Percentiles rank a stretch among this genome's conserved stretches.
Conservation (phyloP, 1,140 invertebrate species). For the Neocloeon triangulifer region DNA sequence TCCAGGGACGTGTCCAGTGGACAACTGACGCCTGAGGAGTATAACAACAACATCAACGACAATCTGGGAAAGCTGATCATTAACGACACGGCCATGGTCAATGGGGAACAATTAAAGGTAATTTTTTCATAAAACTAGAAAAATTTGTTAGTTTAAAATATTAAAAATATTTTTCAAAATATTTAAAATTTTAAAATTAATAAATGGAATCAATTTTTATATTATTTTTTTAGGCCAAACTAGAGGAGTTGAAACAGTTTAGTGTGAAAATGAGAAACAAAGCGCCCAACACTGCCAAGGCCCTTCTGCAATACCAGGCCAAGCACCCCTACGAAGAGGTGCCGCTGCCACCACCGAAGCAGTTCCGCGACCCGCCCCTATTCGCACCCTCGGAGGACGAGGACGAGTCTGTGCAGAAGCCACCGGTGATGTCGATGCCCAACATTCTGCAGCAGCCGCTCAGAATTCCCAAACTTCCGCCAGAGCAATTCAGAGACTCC, state of each 20-base stretch:
- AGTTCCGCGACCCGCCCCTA: slow-evolving; percentile 48
- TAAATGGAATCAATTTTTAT: too few species aligned
- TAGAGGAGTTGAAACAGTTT: neutral
- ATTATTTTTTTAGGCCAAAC: slow-evolving; percentile 1
- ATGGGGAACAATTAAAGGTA: too few species aligned
- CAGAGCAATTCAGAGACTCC: slow-evolving; percentile 42
- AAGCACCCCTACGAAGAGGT: slow-evolving; percentile 49
- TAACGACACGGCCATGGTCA: too few species aligned
- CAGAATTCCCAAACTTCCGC: slow-evolving; percentile 12
- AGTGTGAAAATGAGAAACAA: neutral
- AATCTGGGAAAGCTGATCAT: neutral
- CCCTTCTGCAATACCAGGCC: slow-evolving; percentile 11
- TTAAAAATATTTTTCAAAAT: too few species aligned
- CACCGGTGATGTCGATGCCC: too few species aligned
- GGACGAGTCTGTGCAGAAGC: neutral
- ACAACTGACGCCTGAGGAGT: slow-evolving; percentile 13
- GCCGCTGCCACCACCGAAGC: slow-evolving; percentile 52
- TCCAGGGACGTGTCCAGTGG: slow-evolving; percentile 16
- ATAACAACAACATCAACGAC: neutral
- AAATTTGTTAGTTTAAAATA: too few species aligned
- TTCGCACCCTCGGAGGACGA: slow-evolving; percentile 15
- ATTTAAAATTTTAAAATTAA: too few species aligned
- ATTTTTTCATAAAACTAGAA: too few species aligned
- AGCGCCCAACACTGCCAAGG: too few species aligned
- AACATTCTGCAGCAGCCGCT: neutral